Evolutionary conservation across 1,140 invertebrate species (phyloP).

Genomic region (Caerostris extrusa): DNA sequence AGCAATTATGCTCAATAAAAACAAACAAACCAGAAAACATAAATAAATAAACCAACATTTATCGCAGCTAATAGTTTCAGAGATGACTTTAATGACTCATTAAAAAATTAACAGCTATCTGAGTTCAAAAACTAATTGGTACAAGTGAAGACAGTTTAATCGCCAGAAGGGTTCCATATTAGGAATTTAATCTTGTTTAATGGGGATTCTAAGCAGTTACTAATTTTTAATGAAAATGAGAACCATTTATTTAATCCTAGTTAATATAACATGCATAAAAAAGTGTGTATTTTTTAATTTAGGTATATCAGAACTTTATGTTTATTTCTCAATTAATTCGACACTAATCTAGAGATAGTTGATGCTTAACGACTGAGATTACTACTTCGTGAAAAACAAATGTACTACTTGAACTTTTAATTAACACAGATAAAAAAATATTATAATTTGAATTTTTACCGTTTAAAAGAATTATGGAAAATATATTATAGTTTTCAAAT

Average conservation of each 20-base stretch:
- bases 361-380: too few species aligned
- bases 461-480: too few species aligned
- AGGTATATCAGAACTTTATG: too few species aligned
- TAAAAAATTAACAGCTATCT: not conserved
- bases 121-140: not conserved
- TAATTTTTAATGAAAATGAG: not conserved
- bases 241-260: not conserved
- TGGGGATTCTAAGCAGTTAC: not conserved
- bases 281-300: too few species aligned
- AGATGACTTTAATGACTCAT: slow-evolving; percentile 17
- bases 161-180: not conserved
- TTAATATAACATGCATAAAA: not conserved
- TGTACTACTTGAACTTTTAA: too few species aligned
- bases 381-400: too few species aligned
- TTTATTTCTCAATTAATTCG: too few species aligned
- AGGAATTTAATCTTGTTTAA: not conserved
- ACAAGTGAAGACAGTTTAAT: not conserved
- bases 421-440: too few species aligned
- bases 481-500: too few species aligned
- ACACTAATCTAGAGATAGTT: too few species aligned
- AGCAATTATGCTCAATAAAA: not conserved
- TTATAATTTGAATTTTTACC: too few species aligned
- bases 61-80: not conserved
- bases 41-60: not conserved
- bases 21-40: too few species aligned